These are phyloP conservation scores for Liopterus haemorrhoidalis DNA, from an alignment of 2,888 invertebrate species.

Conservation along the genomic window DNA sequence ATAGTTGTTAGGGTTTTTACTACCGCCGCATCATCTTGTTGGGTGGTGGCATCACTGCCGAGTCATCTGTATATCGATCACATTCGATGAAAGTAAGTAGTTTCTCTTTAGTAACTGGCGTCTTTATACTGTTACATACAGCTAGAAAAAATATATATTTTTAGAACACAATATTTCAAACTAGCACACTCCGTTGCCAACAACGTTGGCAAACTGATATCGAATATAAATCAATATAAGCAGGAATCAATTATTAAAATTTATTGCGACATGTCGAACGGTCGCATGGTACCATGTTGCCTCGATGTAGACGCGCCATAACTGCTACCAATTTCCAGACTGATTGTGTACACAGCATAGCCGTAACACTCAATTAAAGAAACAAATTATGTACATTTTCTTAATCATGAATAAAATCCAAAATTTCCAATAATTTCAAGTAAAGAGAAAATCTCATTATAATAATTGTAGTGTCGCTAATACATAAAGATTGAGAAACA, in stretches of 20 bases:
- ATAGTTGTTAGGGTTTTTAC: too few species aligned
- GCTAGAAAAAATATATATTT: slow-evolving; percentile 51
- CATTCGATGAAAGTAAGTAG: slow-evolving; percentile 68
- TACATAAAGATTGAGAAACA: too few species aligned
- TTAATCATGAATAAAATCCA: background rate
- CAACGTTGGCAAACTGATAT: too few species aligned
- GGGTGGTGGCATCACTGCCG: slow-evolving; percentile 68
- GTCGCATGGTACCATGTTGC: too few species aligned
- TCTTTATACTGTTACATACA: slow-evolving; percentile 72
- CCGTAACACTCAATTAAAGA: background rate
- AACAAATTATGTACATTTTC: background rate
- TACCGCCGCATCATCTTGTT: slow-evolving; percentile 50
- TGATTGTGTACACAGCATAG: too few species aligned
- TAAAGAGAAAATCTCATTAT: too few species aligned
- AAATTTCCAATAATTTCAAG: too few species aligned
- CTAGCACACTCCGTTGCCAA: background rate
- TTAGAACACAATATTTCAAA: slow-evolving; percentile 19
- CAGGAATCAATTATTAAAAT: background rate
- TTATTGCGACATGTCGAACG: slow-evolving; percentile 5
- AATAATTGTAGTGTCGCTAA: too few species aligned
- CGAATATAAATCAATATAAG: too few species aligned
- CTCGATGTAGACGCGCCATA: too few species aligned
- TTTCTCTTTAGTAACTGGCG: slow-evolving; percentile 79
- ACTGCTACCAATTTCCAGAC: too few species aligned
- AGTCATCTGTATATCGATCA: slow-evolving; percentile 59